Percentiles rank a stretch among this genome's conserved stretches.
These are phyloP conservation scores for Camponotus floridanus DNA, from an alignment of 1,140 invertebrate species.

Conservation along the genomic window DNA sequence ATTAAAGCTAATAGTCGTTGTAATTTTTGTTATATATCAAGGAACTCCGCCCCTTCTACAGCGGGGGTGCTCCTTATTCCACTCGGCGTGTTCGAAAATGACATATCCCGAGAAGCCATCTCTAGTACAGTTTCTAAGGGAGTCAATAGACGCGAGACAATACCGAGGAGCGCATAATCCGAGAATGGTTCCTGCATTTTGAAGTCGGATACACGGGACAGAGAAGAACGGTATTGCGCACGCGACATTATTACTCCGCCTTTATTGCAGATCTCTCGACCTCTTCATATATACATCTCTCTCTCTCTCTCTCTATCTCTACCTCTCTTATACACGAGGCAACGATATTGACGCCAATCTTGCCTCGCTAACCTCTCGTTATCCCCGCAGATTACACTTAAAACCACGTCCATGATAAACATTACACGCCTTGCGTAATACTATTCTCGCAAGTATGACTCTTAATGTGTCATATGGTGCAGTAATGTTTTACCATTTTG, in stretches of 20 bases:
- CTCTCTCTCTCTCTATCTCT: background rate
- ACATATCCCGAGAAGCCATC: conserved; percentile 7
- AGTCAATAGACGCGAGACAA: conserved; percentile 58
- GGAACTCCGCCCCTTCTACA: too few relatives aligned
- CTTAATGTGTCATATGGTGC: conserved; percentile 20
- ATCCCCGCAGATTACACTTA: conserved; percentile 59
- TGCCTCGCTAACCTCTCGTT: conserved; percentile 58
- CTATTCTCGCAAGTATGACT: background rate
- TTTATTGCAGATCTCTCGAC: conserved; percentile 25
- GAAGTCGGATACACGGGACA: conserved; percentile 22
- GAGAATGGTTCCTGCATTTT: conserved; percentile 51
- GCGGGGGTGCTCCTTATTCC: conserved; percentile 33
- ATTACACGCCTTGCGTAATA: conserved; percentile 27
- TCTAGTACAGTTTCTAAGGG: conserved; percentile 10
- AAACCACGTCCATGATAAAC: conserved; percentile 34
- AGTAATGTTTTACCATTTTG: conserved; percentile 44
- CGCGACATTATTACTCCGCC: conserved; percentile 34
- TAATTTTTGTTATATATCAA: conserved; percentile 38
- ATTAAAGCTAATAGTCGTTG: too few relatives aligned
- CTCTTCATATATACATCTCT: background rate
- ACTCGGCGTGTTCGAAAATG: conserved; percentile 50
- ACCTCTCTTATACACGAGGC: background rate
- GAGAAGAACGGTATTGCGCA: background rate
- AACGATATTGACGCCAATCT: conserved; percentile 58
- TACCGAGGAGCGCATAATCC: conserved; percentile 49